phyloP scores from a whole-genome alignment of 2,797 vertebrate genomes.

The Xiphorhynchus erythropygius region DNA sequence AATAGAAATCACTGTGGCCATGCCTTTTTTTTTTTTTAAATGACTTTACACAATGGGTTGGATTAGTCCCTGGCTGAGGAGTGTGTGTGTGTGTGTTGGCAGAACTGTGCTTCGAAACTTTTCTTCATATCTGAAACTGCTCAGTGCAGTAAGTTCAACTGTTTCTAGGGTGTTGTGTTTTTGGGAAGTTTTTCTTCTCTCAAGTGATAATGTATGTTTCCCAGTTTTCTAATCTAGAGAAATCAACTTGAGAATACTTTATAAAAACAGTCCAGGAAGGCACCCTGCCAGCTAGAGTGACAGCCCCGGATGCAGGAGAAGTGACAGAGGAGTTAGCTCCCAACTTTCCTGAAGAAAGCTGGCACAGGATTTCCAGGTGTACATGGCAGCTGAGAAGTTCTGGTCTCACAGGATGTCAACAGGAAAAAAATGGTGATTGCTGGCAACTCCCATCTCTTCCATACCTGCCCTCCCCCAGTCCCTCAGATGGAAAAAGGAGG shows the following conservation, averaged over 20 bases:
- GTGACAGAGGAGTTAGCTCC: background rate
- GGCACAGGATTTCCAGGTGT: background rate
- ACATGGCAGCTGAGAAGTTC: background rate
- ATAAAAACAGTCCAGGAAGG: background rate
- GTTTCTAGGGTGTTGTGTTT: background rate
- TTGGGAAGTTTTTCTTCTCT: background rate
- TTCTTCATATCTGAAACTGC: background rate
- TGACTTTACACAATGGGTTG: background rate
- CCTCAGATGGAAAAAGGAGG: background rate
- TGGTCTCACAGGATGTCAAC: background rate
- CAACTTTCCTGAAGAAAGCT: background rate
- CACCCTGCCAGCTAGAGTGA: background rate
- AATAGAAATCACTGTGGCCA: background rate
- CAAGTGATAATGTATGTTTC: background rate
- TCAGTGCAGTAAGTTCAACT: background rate
- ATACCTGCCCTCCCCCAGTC: background rate
- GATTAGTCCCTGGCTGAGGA: background rate
- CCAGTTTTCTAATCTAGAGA: background rate
- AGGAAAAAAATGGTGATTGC: background rate
- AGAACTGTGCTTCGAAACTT: background rate
- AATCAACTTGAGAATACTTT: background rate
- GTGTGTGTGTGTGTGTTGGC: background rate
- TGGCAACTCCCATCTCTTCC: background rate
- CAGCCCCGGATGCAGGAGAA: background rate
- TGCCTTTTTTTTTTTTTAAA: background rate